phyloP scores from a whole-genome alignment of 2,888 invertebrate genomes.

The Alentia gelatinosa region DNA sequence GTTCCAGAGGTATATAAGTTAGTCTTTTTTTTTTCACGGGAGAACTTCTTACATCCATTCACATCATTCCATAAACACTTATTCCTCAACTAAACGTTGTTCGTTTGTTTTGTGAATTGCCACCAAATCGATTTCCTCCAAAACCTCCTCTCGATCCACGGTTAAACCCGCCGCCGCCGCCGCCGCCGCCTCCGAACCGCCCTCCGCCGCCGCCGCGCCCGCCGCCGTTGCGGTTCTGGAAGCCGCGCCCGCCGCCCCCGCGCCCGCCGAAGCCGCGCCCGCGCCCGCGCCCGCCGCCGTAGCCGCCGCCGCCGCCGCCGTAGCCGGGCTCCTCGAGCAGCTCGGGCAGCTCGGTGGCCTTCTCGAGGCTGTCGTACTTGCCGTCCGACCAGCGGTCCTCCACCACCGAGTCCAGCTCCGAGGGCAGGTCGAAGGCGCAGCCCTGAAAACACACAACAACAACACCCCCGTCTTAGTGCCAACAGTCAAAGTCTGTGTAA shows the following conservation, averaged over 20 bases:
- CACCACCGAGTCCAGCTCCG: conserved; percentile 67
- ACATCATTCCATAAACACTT: neutral
- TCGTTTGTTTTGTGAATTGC: neutral
- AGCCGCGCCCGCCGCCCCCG: conserved; percentile 28
- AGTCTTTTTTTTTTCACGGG: neutral
- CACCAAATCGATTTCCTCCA: neutral
- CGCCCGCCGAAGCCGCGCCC: conserved; percentile 60
- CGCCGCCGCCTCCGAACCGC: neutral
- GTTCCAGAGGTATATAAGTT: neutral
- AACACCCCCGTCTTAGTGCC: too few relatives aligned
- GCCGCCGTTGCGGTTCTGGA: conserved; percentile 49
- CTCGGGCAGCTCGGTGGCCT: conserved; percentile 75
- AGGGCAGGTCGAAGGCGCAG: conserved; percentile 74
- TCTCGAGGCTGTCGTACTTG: conserved; percentile 70
- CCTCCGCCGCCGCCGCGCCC: conserved; percentile 56
- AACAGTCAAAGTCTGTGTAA: too few relatives aligned
- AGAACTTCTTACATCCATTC: neutral
- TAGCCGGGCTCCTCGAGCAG: conserved; percentile 63
- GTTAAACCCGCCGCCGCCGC: conserved; percentile 45
- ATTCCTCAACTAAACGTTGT: neutral
- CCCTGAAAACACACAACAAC: too few relatives aligned
- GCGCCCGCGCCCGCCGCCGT: conserved; percentile 61
- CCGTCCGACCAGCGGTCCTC: conserved; percentile 71
- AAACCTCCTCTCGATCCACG: neutral
- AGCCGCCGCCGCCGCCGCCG: conserved; percentile 57